Base-by-base conservation (phyloP, 1,140 invertebrate species). In the Zaprionus inermis region DNA sequence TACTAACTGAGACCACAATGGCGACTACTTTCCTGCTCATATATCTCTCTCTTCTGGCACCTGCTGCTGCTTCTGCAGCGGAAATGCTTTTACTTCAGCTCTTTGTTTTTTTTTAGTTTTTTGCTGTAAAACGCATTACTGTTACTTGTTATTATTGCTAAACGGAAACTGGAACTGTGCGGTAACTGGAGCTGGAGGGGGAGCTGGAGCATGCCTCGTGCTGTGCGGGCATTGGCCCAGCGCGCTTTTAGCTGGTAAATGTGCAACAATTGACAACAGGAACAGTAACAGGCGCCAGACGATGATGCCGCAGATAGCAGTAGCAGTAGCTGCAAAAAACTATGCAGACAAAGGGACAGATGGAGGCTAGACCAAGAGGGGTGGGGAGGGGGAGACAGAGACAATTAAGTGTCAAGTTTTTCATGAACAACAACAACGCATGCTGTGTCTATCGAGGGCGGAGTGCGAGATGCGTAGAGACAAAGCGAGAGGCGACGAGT, bases 401-500 rank as follows among this genome's bases (percentile, higher is more conserved):
- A 88, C 84, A 89, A 88, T 89, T 80, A 88, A 88, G 83, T 88
- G 83, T 88, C 84, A 88, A 88, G 83, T 88, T 88, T 83, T 88
- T 83, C 80, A 89, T 70, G 76, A 83, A 78, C 24, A 28, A 28
- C 83, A 88, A 73, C 74, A 80, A 74, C 64, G 51, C 51, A 52
- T 66, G 52, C 38, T 30, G 54, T 57, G 51, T 28, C 46, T 55
- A 36, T 30, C 57, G 24, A 49, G 54, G 38, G 14, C 18, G 32
- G 11, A 20, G 11, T 20, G 30, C 16, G 41, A 28, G 32, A 38
- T 18, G 14, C 28, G 11, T 38, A 78, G 2, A 44, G 38, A 44
- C 38, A 44, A 44, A 44, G 38, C 38, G 38, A 16, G 6, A 44
- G 38, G 67, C 68, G 65, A 84, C 73, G 81, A 84, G 81, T 85